phyloP scores from a whole-genome alignment of 2,888 invertebrate genomes.

The Halocaridina rubra region DNA sequence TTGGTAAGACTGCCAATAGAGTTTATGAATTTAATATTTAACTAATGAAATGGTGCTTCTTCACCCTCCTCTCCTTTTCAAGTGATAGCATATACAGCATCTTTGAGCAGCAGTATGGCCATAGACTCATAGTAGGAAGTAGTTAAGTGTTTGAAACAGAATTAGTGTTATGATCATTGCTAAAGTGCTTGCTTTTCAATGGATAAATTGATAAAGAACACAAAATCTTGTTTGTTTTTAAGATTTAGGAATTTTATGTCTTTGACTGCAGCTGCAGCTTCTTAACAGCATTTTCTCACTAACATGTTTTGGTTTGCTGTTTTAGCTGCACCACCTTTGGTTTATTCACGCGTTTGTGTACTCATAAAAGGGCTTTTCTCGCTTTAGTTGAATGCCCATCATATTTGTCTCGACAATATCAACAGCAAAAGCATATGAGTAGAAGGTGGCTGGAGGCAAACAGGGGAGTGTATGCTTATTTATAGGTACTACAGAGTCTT shows the following conservation, averaged over 20 bases:
- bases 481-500: background rate
- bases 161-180: constrained; percentile 29
- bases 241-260: no score
- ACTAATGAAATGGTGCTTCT: no score
- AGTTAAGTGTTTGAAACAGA: constrained; percentile 27
- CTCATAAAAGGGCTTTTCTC: constrained; percentile 42
- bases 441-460: constrained; percentile 61
- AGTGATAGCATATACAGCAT: constrained; percentile 32
- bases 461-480: constrained; percentile 47
- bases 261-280: constrained; percentile 36
- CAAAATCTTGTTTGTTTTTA: background rate
- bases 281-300: constrained; percentile 46
- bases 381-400: constrained; percentile 52
- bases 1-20: constrained; percentile 20
- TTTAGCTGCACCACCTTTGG: constrained; percentile 43
- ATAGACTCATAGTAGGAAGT: constrained; percentile 42
- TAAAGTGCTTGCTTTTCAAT: constrained; percentile 48
- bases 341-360: constrained; percentile 35
- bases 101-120: constrained; percentile 34
- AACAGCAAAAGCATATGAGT: constrained; percentile 52
- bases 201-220: constrained; percentile 5
- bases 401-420: background rate
- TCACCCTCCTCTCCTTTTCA: no score
- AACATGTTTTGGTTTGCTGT: constrained; percentile 60
- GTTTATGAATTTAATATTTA: no score